These are phyloP conservation scores for Trematocara stigmaticum DNA, from an alignment of 2,113 vertebrate genomes.

Conservation along the genomic window DNA sequence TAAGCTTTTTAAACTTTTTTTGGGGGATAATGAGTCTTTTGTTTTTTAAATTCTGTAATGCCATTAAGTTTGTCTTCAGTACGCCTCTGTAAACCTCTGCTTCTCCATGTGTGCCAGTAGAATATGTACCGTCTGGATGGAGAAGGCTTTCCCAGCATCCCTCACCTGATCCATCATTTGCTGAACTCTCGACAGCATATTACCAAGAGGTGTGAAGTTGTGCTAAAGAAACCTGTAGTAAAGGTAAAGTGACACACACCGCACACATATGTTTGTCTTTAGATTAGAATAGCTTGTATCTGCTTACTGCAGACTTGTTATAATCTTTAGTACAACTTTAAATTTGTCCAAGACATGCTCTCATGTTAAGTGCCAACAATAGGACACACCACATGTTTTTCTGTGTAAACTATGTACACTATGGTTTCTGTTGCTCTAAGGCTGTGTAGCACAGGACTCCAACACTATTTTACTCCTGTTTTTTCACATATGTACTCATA, in stretches of 20 bases:
- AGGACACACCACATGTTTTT: not conserved
- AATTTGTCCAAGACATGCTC: not conserved
- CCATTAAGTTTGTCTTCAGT: not conserved
- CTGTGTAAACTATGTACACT: not conserved
- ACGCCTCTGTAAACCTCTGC: not conserved
- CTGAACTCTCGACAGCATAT: conserved; percentile 77
- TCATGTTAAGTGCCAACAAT: not conserved
- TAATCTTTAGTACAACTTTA: not conserved
- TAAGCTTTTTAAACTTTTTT: not conserved
- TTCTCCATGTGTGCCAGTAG: conserved; percentile 64
- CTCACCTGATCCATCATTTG: conserved; percentile 82
- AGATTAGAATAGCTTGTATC: not conserved
- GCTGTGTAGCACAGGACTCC: not conserved
- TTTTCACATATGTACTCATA: not conserved
- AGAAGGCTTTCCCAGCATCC: conserved; percentile 83
- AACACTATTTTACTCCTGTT: not conserved
- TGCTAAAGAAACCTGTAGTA: conserved; percentile 77
- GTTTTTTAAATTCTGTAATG: not conserved
- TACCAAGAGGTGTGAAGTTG: conserved; percentile 80
- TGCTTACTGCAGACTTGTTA: not conserved
- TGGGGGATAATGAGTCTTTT: not conserved
- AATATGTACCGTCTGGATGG: conserved; percentile 89
- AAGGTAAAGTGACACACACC: conserved; percentile 67
- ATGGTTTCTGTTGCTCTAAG: not conserved
- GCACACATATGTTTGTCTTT: not conserved